Base-by-base conservation (phyloP, 2,113 vertebrate genomes). In the Rhabdornis inornatus region DNA sequence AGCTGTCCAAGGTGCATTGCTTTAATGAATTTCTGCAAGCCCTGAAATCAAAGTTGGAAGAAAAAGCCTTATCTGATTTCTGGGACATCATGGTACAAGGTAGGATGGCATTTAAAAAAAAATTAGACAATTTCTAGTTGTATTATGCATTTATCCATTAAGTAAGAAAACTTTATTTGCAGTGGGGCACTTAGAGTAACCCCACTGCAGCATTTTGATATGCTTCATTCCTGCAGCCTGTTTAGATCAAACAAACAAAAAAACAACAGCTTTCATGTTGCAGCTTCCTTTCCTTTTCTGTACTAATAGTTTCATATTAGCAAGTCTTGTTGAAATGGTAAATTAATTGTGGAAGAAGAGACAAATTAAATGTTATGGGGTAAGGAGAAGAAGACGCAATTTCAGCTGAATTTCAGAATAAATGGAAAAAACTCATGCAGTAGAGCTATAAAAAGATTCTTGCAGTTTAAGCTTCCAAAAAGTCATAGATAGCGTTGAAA, bases 21-120 rank as follows among this genome's bases (percentile, higher is more conserved):
- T 99, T 99, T 97, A 99, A 99, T 94, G 98, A 91, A 94, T 99
- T 99, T 97, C 96, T 99, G 66, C 98, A 97, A 86, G 97, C 95
- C 25, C 97, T 99, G 92, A 99, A 98, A 97, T 98, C 97, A 76
- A 99, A 98, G 95, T 96, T 98, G 88, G 98, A 98, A 89, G 97
- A 97, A 76, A 98, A 98, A 94, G 97, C 97, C 47, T 97, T 99
- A 56, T 96, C 98, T 94, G 98, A 99, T 91, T 99, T 99, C 98
- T 99, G 99, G 99, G 98, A 99, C 70, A 98, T 99, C 83, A 89
- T 99, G 27, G 63, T 98, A 87, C 98, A 99, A 98, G 99, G 99
- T 99, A 97, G 75, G 93, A 85, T 50, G 37, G 6, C 18, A 13
- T 53, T 17, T 24, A 5, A 65, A 45, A 74, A 53, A 53, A 53